These are phyloP conservation scores for Marcusenius ussheri DNA, from an alignment of 2,113 vertebrate species.

Conservation along the genomic window DNA sequence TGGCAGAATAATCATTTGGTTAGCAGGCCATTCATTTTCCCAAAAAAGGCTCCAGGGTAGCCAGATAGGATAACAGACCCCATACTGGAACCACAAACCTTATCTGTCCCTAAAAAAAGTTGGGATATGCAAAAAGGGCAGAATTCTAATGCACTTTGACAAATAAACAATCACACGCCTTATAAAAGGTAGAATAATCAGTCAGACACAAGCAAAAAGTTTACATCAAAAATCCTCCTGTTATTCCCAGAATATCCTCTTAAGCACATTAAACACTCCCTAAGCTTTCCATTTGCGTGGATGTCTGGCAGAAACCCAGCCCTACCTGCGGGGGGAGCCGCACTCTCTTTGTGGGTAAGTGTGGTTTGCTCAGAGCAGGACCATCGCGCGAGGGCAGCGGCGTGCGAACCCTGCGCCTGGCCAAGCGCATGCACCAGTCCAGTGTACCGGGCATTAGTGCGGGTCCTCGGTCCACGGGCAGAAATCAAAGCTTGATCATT, in stretches of 20 bases:
- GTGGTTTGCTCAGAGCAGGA: neutral
- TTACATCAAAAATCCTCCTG: neutral
- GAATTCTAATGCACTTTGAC: neutral
- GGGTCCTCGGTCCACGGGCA: constrained; percentile 15
- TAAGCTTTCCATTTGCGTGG: neutral
- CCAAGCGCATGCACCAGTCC: constrained; percentile 54
- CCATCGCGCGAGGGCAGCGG: neutral
- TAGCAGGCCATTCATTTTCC: neutral
- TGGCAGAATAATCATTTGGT: neutral
- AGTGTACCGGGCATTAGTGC: constrained; percentile 46
- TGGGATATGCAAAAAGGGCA: neutral
- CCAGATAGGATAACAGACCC: neutral
- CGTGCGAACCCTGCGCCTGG: constrained; percentile 50
- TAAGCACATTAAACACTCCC: neutral
- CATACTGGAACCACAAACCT: neutral
- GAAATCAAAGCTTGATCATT: constrained; percentile 2
- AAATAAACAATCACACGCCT: neutral
- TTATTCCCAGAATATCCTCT: neutral
- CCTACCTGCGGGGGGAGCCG: neutral
- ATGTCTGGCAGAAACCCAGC: too few relatives aligned
- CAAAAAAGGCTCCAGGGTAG: neutral
- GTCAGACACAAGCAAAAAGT: neutral
- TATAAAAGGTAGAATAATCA: neutral
- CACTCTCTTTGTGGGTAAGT: neutral
- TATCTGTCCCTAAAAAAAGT: neutral